Percentiles rank a stretch among this genome's conserved stretches.
Conservation (phyloP, 1,140 invertebrate species). For the Panagrolaimus sp. region DNA sequence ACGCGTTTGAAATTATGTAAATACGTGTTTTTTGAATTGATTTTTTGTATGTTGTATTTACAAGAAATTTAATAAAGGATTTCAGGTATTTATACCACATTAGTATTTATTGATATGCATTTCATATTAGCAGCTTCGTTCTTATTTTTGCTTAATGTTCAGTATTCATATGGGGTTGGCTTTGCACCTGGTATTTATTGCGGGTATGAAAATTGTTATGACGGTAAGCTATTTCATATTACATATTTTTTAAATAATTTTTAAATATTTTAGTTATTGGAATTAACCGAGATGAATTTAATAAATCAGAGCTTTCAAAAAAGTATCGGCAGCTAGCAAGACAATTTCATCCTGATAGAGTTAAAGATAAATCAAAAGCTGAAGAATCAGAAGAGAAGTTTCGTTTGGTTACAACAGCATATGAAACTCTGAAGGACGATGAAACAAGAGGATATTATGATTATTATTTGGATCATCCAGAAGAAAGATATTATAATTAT, state of each 20-base stretch:
- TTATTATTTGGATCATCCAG: conserved; percentile 87
- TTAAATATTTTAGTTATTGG: conserved; percentile 66
- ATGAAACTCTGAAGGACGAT: conserved; percentile 80
- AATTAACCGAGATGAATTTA: conserved; percentile 71
- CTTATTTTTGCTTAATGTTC: conserved; percentile 7
- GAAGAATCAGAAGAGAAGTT: conserved; percentile 72
- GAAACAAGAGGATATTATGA: conserved; percentile 80
- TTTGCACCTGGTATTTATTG: conserved; percentile 71
- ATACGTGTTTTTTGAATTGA: not conserved
- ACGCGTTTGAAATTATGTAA: no score
- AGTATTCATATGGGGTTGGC: conserved; percentile 37
- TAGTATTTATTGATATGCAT: no score
- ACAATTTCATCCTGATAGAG: conserved; percentile 78
- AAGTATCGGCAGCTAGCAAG: conserved; percentile 74
- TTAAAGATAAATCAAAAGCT: conserved; percentile 70
- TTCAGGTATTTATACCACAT: not conserved
- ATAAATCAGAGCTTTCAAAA: conserved; percentile 70
- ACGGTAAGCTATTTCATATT: conserved; percentile 63
- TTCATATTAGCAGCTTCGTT: not conserved
- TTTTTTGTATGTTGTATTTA: not conserved
- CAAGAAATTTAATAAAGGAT: conserved; percentile 15
- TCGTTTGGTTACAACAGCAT: conserved; percentile 74
- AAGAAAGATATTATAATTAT: conserved; percentile 62
- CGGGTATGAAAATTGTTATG: conserved; percentile 78
- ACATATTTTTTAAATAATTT: conserved; percentile 20